Evolutionary conservation across 2,797 vertebrate genomes (phyloP).

Genomic region (Oryzias sinensis): DNA sequence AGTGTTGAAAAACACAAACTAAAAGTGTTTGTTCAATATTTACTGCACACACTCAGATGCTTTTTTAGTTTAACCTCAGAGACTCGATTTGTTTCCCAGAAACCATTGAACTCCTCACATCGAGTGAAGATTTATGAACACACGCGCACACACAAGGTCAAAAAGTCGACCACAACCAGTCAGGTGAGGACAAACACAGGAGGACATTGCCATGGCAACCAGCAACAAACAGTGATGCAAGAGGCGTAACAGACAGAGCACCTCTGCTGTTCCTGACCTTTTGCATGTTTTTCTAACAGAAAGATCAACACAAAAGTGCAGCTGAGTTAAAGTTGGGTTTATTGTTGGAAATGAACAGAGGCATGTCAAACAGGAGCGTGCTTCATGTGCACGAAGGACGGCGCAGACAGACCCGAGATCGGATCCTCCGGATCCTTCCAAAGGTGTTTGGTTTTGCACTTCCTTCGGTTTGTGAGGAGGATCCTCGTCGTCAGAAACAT

Average conservation of each 20-base stretch:
- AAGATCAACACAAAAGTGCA: slow-evolving; percentile 13
- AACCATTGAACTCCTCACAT: not conserved
- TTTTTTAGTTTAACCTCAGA: too few species aligned
- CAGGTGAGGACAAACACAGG: slow-evolving; percentile 22
- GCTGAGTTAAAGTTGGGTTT: slow-evolving; percentile 54
- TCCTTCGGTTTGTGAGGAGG: too few species aligned
- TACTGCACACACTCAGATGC: too few species aligned
- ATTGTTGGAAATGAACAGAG: slow-evolving; percentile 46
- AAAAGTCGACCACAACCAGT: slow-evolving; percentile 13
- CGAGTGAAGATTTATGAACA: not conserved
- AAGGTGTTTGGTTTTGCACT: too few species aligned
- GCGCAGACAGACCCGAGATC: slow-evolving; percentile 47
- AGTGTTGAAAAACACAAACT: too few species aligned
- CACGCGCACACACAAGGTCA: slow-evolving; percentile 14
- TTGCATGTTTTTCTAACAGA: slow-evolving; percentile 44
- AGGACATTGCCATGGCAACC: slow-evolving; percentile 51
- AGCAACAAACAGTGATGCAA: slow-evolving; percentile 58
- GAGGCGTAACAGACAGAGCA: slow-evolving; percentile 52
- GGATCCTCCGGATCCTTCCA: too few species aligned
- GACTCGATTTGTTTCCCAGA: not conserved
- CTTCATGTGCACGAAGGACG: slow-evolving; percentile 44
- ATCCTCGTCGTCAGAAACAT: too few species aligned
- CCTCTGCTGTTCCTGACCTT: slow-evolving; percentile 41
- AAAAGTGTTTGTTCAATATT: too few species aligned
- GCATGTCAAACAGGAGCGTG: slow-evolving; percentile 44